Conservation (phyloP, 1,140 invertebrate genomes). For the Leguminivora glycinivorella region DNA sequence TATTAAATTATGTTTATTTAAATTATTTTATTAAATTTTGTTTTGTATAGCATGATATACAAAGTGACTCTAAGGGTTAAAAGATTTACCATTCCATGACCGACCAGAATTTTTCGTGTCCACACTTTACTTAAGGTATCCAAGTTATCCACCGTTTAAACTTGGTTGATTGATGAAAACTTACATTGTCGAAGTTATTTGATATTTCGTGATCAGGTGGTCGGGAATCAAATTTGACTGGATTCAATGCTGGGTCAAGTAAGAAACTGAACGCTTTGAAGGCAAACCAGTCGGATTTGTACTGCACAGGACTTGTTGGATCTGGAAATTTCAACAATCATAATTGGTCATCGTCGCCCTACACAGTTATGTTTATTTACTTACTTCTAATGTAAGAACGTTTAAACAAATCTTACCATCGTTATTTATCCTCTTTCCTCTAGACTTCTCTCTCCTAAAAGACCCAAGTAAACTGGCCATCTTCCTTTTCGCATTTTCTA, state of each 20-base stretch:
- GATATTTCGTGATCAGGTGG: neutral
- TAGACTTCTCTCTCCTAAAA: slow-evolving; percentile 14
- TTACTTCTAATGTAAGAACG: neutral
- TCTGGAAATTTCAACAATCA: slow-evolving; percentile 5
- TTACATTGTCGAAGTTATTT: neutral
- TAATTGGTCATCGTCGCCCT: neutral
- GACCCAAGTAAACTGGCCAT: slow-evolving; percentile 23
- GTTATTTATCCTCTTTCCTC: neutral
- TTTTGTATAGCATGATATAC: no score
- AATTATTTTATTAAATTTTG: no score
- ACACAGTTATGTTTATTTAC: neutral
- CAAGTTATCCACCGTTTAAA: neutral
- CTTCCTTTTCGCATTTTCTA: neutral
- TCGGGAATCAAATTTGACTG: neutral
- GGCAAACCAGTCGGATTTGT: slow-evolving; percentile 14
- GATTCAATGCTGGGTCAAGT: neutral
- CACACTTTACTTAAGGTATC: no score
- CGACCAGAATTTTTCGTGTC: no score
- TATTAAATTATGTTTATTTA: no score
- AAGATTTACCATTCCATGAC: no score
- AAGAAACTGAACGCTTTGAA: slow-evolving; percentile 2
- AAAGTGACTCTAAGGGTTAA: no score
- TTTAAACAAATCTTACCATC: slow-evolving; percentile 8
- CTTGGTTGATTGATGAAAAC: neutral
- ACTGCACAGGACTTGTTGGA: neutral